Evolutionary conservation across 2,797 vertebrate genomes (phyloP).

Genomic region (Pangasius macronema): DNA sequence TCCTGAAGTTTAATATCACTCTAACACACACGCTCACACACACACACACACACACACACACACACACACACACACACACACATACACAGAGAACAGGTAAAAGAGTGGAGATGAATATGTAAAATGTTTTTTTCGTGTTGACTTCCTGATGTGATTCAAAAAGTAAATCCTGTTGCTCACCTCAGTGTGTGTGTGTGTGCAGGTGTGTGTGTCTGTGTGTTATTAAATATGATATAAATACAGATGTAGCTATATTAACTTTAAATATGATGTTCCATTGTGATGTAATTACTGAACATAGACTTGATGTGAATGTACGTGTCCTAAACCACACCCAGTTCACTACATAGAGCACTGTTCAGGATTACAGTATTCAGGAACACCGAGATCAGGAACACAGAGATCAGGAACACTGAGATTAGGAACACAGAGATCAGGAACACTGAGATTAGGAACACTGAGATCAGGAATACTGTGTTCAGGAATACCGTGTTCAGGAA

Average conservation of each 20-base stretch:
- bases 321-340: conserved; percentile 2
- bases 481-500: no score
- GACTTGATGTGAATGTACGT: background rate
- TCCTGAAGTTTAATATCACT: background rate
- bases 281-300: background rate
- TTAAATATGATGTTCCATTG: background rate
- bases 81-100: background rate
- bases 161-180: background rate
- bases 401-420: no score
- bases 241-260: background rate
- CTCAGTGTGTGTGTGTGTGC: background rate
- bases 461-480: no score
- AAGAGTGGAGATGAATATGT: background rate
- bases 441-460: no score
- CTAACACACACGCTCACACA: no score
- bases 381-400: no score
- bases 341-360: background rate
- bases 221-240: background rate
- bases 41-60: no score
- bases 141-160: background rate
- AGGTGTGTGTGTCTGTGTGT: background rate
- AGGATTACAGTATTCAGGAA: no score
- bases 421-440: no score
- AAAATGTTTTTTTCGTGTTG: background rate
- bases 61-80: background rate